Percentiles rank a stretch among this genome's conserved stretches.
These are phyloP conservation scores for Phalacrocorax aristotelis DNA, from an alignment of 2,113 vertebrate genomes.

Conservation along the genomic window DNA sequence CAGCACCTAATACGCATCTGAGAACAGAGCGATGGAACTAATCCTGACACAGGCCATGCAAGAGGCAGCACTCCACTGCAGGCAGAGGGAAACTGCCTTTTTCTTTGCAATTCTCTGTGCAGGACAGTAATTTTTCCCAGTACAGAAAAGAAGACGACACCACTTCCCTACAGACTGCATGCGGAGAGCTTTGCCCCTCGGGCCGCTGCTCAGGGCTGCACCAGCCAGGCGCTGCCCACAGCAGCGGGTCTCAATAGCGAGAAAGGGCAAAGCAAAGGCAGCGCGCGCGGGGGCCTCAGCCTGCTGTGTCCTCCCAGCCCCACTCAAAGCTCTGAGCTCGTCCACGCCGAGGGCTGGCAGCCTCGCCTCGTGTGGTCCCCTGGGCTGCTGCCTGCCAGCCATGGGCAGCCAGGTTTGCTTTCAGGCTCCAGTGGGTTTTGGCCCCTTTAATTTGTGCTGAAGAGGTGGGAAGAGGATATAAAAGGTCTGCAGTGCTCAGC, in stretches of 20 bases:
- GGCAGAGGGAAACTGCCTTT: background rate
- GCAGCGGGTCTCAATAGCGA: background rate
- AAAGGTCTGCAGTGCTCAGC: background rate
- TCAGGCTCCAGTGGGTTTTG: background rate
- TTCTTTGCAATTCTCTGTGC: too few species aligned
- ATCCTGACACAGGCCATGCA: background rate
- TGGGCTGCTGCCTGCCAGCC: background rate
- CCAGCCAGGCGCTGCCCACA: background rate
- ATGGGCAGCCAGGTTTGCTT: background rate
- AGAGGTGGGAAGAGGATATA: background rate
- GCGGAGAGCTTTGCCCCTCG: accelerated
- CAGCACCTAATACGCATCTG: background rate
- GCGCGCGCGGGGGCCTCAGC: background rate
- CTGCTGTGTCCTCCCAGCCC: background rate
- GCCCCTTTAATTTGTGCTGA: background rate
- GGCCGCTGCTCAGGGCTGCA: background rate
- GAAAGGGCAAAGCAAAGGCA: background rate
- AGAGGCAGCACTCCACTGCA: background rate
- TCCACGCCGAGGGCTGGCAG: background rate
- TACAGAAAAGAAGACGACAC: background rate
- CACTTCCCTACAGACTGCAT: background rate
- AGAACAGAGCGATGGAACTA: background rate
- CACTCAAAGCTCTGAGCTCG: background rate
- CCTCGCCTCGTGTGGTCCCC: accelerated
- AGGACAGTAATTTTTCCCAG: background rate